Conservation (phyloP, 2,113 vertebrate genomes). For the Poicephalus meyeri region DNA sequence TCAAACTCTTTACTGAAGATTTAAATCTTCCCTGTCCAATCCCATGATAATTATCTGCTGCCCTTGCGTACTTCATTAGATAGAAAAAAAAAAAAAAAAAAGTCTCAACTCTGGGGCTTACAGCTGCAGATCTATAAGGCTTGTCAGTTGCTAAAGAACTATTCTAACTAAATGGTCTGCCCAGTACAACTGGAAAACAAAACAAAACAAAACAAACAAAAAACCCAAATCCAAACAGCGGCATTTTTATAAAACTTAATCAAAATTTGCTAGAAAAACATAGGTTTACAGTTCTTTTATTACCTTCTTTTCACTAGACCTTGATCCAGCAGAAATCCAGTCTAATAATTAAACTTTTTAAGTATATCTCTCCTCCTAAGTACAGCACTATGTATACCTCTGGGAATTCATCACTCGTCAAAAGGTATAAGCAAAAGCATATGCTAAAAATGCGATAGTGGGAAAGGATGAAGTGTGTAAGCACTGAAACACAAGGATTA, state of each 20-base stretch:
- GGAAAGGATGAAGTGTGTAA: not conserved
- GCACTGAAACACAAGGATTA: not conserved
- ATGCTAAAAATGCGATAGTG: not conserved
- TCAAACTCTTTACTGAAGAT: not conserved
- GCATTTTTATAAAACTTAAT: not conserved
- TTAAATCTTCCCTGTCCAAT: constrained; percentile 23
- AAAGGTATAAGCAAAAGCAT: not conserved
- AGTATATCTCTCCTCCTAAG: not conserved
- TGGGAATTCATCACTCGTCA: not conserved
- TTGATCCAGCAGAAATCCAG: not conserved
- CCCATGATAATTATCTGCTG: not conserved
- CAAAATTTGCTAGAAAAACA: not conserved
- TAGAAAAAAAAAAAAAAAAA: not conserved
- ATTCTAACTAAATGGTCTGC: not conserved
- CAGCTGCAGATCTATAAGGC: not conserved
- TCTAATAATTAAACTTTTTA: not conserved
- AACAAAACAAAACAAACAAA: not conserved
- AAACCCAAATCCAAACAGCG: accelerated
- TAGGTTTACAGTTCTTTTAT: not conserved
- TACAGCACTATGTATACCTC: not conserved
- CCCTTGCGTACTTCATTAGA: constrained; percentile 45
- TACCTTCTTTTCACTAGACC: not conserved
- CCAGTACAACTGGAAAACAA: not conserved
- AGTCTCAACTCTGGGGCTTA: not conserved
- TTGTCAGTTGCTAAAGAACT: not conserved